phyloP scores from a whole-genome alignment of 2,888 invertebrate species.

The Nymphalis polychloros region DNA sequence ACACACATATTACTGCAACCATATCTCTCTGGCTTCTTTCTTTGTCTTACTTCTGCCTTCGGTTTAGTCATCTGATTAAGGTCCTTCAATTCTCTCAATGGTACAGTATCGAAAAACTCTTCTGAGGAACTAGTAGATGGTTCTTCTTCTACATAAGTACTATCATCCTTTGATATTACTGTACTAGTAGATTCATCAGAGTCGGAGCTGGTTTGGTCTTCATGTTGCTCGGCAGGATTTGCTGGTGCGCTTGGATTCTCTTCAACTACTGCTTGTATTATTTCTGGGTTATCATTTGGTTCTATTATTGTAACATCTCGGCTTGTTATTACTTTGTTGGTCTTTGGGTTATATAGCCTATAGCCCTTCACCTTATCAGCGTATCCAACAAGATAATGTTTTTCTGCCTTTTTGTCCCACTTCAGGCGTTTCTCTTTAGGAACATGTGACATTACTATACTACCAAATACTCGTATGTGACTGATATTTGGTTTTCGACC shows the following conservation, averaged over 20 bases:
- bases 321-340: slow-evolving; percentile 29
- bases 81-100: not conserved
- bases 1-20: not conserved
- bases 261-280: not conserved
- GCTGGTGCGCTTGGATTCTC: not conserved
- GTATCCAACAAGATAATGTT: slow-evolving; percentile 28
- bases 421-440: slow-evolving; percentile 33
- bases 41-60: not conserved
- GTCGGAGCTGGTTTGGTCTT: not conserved
- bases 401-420: slow-evolving; percentile 32
- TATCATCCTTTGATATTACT: too few species aligned
- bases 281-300: slow-evolving; percentile 1
- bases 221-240: too few species aligned
- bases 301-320: slow-evolving; percentile 36
- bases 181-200: too few species aligned
- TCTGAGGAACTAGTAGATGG: not conserved
- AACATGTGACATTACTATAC: slow-evolving; percentile 32
- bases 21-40: not conserved
- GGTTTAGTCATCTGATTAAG: not conserved
- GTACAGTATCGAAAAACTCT: not conserved
- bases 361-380: slow-evolving; percentile 33
- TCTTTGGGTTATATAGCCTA: slow-evolving; percentile 32
- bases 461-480: slow-evolving; percentile 32
- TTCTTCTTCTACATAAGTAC: too few species aligned
- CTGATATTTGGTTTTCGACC: slow-evolving; percentile 29